Conservation (phyloP, 2,113 vertebrate genomes). For the Sakesphorus luctuosus region DNA sequence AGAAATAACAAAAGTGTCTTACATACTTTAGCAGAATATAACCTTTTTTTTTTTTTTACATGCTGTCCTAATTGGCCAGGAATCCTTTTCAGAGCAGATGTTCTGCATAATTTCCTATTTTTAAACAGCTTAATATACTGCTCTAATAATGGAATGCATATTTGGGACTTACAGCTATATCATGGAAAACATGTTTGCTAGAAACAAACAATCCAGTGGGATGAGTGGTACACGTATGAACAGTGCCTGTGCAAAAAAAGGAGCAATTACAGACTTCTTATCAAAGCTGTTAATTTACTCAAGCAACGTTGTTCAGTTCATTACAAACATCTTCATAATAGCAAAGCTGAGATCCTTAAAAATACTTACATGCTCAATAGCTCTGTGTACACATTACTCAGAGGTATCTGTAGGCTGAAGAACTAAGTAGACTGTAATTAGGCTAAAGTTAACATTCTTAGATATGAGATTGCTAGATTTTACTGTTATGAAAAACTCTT, state of each 20-base stretch:
- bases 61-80: neutral
- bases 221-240: neutral
- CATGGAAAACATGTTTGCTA: neutral
- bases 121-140: neutral
- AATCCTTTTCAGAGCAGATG: neutral
- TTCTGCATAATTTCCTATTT: neutral
- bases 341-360: neutral
- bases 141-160: neutral
- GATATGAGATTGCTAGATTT: neutral
- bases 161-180: neutral
- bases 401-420: neutral
- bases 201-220: neutral
- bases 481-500: neutral
- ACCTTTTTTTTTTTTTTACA: accelerated
- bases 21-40: neutral
- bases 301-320: neutral
- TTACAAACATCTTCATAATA: neutral
- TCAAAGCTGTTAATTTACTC: neutral
- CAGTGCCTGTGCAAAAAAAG: neutral
- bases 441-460: neutral
- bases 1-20: neutral
- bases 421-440: neutral
- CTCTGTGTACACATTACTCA: neutral
- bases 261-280: neutral
- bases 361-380: neutral